Evolutionary conservation across 1,140 invertebrate genomes (phyloP).

Genomic region (Eumaeus atala): DNA sequence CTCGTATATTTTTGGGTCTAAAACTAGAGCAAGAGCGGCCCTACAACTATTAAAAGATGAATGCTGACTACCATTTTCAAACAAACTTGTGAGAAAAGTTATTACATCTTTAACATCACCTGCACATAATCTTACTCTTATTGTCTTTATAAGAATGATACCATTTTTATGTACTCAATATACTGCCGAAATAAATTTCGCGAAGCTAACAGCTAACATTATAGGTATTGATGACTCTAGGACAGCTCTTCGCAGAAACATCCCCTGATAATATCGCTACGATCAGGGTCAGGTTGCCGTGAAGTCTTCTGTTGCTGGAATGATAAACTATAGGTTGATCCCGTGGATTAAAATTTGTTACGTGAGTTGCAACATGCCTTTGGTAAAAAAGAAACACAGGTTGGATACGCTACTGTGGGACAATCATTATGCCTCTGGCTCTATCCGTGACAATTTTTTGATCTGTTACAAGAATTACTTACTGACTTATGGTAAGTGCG

Average conservation of each 20-base stretch:
- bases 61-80: slow-evolving; percentile 6
- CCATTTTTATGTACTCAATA: slow-evolving; percentile 19
- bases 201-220: slow-evolving; percentile 17
- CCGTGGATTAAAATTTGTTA: slow-evolving; percentile 16
- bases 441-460: slow-evolving; percentile 24
- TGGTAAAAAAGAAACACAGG: slow-evolving; percentile 32
- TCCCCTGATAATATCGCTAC: slow-evolving; percentile 24
- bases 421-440: slow-evolving; percentile 28
- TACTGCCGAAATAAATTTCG: slow-evolving; percentile 20
- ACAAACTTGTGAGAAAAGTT: neutral
- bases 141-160: slow-evolving; percentile 11
- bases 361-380: slow-evolving; percentile 10
- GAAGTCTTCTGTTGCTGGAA: slow-evolving; percentile 11
- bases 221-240: slow-evolving; percentile 9
- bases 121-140: neutral
- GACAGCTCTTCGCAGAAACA: slow-evolving; percentile 14
- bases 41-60: slow-evolving; percentile 15
- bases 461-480: slow-evolving; percentile 23
- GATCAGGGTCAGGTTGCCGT: neutral
- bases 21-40: slow-evolving; percentile 16
- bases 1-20: neutral
- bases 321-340: slow-evolving; percentile 16
- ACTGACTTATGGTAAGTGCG: slow-evolving; percentile 20
- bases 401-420: slow-evolving; percentile 30
- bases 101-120: neutral